A percentile compares a stretch with the other conserved stretches of the same genome.
Evolutionary conservation across 92 coral and sea anemone species (phyloP).

Genomic region (Metridium senile): DNA sequence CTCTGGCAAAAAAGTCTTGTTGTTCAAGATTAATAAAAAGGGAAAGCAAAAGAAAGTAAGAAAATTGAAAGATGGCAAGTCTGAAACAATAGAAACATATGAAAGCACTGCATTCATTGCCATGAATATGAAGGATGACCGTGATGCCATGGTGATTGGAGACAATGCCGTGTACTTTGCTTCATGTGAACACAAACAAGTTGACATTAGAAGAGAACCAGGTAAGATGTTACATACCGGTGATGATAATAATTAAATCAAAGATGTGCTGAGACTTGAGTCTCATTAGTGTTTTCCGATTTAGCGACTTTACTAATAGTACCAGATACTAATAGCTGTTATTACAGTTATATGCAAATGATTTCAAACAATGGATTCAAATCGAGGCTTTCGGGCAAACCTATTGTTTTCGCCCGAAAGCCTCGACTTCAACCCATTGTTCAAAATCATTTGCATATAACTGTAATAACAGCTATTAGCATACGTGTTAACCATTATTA

Average conservation of each 20-base stretch:
- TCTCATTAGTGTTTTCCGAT: neutral
- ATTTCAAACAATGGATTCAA: too few relatives aligned
- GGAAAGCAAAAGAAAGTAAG: constrained; percentile 66
- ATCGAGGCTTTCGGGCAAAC: too few relatives aligned
- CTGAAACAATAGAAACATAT: constrained; percentile 65
- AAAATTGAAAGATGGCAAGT: constrained; percentile 79
- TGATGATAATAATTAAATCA: neutral
- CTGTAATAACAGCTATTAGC: too few relatives aligned
- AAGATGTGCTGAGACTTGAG: neutral
- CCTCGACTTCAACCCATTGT: too few relatives aligned
- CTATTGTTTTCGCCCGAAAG: too few relatives aligned
- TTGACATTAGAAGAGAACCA: constrained; percentile 72
- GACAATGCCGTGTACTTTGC: constrained; percentile 79
- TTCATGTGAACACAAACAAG: constrained; percentile 61
- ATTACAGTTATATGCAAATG: too few relatives aligned
- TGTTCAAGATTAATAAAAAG: constrained; percentile 78
- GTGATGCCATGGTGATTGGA: constrained; percentile 51
- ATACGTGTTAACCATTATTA: too few relatives aligned
- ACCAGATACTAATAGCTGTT: too few relatives aligned
- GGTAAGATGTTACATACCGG: constrained; percentile 34
- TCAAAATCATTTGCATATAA: too few relatives aligned
- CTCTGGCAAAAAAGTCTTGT: constrained; percentile 71
- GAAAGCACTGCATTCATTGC: constrained; percentile 89
- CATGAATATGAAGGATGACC: constrained; percentile 58
- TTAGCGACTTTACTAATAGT: too few relatives aligned